Percentiles rank a stretch among this genome's conserved stretches.
Evolutionary conservation across 2,888 invertebrate species (phyloP).

Genomic region (Melitaea athalia): DNA sequence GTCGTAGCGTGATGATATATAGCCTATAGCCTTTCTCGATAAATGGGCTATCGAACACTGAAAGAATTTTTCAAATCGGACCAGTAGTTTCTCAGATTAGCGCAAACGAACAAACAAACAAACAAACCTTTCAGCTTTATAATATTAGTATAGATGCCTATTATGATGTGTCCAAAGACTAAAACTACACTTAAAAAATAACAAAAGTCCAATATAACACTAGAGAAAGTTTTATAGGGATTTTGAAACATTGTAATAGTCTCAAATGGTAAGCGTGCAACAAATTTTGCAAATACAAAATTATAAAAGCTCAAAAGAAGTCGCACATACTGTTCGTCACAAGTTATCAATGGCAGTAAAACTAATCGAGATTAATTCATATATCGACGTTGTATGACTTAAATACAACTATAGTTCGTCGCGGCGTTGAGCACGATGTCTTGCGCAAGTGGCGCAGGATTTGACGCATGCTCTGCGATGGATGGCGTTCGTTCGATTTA

Average conservation of each 20-base stretch:
- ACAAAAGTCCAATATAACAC: not conserved
- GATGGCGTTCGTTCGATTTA: slow-evolving; percentile 48
- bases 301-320: not conserved
- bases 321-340: not conserved
- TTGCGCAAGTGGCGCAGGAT: slow-evolving; percentile 49
- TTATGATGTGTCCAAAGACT: not conserved
- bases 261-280: not conserved
- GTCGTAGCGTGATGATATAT: no score
- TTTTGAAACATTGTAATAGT: not conserved
- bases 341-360: slow-evolving; percentile 12
- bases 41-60: no score
- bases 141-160: no score
- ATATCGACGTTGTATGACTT: slow-evolving; percentile 40
- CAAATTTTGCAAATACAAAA: not conserved
- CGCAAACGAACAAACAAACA: no score
- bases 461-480: slow-evolving; percentile 44
- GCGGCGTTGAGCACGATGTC: slow-evolving; percentile 51
- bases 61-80: no score
- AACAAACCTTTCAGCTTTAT: no score
- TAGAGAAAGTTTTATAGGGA: not conserved
- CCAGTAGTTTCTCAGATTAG: no score
- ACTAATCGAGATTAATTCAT: slow-evolving; percentile 46
- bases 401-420: slow-evolving; percentile 40
- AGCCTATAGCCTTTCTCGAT: no score
- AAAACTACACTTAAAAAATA: not conserved